Conservation (phyloP, 1,140 invertebrate genomes). For the Homalodisca vitripennis region DNA sequence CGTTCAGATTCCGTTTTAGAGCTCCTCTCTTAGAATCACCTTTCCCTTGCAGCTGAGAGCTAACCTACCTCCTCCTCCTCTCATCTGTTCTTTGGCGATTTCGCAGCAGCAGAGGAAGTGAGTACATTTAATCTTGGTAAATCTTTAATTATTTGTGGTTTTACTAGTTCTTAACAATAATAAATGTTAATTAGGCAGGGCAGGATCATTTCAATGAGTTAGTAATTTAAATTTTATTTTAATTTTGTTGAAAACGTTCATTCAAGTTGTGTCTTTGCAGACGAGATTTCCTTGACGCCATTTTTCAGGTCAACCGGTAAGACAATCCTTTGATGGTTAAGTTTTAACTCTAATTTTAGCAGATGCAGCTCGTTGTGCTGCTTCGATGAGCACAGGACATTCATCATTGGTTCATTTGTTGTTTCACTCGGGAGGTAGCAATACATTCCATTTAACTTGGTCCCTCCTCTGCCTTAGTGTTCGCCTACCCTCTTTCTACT, state of each 20-base stretch:
- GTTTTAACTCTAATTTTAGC: conserved; percentile 19
- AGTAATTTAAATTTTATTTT: no score
- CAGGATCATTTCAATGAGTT: no score
- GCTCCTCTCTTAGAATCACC: background rate
- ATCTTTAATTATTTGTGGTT: background rate
- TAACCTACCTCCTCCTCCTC: conserved; percentile 49
- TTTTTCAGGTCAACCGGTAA: conserved; percentile 37
- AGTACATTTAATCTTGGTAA: conserved; percentile 29
- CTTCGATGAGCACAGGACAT: background rate
- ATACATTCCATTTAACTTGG: conserved; percentile 19
- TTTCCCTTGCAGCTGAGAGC: background rate
- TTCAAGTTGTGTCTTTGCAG: no score
- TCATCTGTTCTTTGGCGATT: conserved; percentile 64
- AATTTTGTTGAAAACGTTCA: no score
- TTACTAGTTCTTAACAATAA: background rate
- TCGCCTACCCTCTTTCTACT: no score
- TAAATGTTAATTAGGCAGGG: background rate
- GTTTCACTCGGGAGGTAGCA: background rate
- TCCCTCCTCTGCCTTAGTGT: background rate
- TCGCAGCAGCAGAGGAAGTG: conserved; percentile 35
- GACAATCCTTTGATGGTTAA: conserved; percentile 23
- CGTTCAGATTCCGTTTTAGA: conserved; percentile 19
- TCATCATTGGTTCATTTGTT: conserved; percentile 9
- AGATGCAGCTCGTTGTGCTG: background rate
- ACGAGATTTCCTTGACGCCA: no score